Evolutionary conservation across 2,113 vertebrate species (phyloP).

Genomic region (Mandrillus leucophaeus): DNA sequence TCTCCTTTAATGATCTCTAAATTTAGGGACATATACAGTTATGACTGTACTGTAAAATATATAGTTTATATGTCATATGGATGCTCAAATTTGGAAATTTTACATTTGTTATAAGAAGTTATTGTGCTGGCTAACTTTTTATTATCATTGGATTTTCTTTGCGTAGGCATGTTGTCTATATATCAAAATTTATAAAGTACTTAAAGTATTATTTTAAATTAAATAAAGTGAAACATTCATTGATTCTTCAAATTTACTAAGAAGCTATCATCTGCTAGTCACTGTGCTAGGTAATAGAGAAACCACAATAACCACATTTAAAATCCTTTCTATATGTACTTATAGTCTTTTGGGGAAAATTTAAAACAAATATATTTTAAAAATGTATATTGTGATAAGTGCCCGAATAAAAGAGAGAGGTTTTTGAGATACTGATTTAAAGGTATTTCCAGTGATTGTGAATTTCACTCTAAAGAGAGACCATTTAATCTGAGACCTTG

Average conservation of each 20-base stretch:
- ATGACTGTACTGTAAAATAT: not conserved
- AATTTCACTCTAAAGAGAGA: not conserved
- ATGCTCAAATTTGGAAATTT: not conserved
- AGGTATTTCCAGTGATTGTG: not conserved
- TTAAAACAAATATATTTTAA: not conserved
- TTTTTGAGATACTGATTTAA: not conserved
- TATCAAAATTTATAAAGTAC: not conserved
- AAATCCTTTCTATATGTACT: not conserved
- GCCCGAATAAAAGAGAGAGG: not conserved
- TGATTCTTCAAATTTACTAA: slow-evolving; percentile 2
- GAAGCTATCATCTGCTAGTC: not conserved
- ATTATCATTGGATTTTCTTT: slow-evolving; percentile 14
- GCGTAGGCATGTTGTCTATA: not conserved
- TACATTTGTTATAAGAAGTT: not conserved
- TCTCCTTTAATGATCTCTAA: not conserved
- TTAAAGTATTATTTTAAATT: not conserved
- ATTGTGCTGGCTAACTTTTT: not conserved
- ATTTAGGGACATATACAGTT: not conserved
- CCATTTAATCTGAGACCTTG: not conserved
- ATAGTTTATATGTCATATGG: not conserved
- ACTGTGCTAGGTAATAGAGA: not conserved
- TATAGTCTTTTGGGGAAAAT: not conserved
- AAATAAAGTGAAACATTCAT: not conserved
- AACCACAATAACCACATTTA: not conserved
- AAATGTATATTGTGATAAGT: not conserved